Percentiles rank a stretch among this genome's conserved stretches.
Evolutionary conservation across 2,888 invertebrate genomes (phyloP).

Genomic region (Chrysolina haemoptera): DNA sequence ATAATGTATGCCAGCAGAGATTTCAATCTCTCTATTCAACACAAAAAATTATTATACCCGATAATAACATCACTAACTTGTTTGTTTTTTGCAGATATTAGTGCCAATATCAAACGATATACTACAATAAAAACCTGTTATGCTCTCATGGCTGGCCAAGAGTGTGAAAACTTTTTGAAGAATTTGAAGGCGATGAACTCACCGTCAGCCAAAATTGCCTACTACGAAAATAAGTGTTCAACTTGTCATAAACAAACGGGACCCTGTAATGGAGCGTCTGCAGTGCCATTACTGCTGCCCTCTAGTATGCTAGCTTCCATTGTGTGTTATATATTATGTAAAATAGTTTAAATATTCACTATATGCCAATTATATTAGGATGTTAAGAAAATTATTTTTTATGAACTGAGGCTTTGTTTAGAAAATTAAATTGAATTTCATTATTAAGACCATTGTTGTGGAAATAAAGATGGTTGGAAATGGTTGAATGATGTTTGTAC

Average conservation of each 20-base stretch:
- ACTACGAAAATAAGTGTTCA: slow-evolving; percentile 32
- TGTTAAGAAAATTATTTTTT: background rate
- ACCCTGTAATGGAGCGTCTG: slow-evolving; percentile 32
- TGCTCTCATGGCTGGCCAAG: slow-evolving; percentile 29
- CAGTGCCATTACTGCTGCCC: slow-evolving; percentile 1
- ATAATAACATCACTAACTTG: background rate
- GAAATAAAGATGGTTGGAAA: background rate
- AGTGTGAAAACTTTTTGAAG: slow-evolving; percentile 40
- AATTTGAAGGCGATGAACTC: slow-evolving; percentile 33
- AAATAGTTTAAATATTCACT: slow-evolving; percentile 25
- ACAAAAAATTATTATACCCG: too few species aligned
- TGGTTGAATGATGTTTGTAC: too few species aligned
- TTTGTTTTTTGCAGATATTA: slow-evolving; percentile 32
- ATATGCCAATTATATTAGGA: background rate
- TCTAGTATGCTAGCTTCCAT: slow-evolving; percentile 21
- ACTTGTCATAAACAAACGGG: slow-evolving; percentile 30
- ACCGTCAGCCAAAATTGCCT: slow-evolving; percentile 25
- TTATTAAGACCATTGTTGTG: background rate
- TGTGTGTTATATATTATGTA: slow-evolving; percentile 28
- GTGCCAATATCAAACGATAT: slow-evolving; percentile 32
- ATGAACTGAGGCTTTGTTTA: background rate
- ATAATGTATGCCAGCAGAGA: too few species aligned
- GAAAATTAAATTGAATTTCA: too few species aligned
- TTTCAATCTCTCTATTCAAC: too few species aligned
- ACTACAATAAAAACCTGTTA: slow-evolving; percentile 38